Evolutionary conservation across 2,888 invertebrate genomes (phyloP).

Genomic region (Orthosia cruda): DNA sequence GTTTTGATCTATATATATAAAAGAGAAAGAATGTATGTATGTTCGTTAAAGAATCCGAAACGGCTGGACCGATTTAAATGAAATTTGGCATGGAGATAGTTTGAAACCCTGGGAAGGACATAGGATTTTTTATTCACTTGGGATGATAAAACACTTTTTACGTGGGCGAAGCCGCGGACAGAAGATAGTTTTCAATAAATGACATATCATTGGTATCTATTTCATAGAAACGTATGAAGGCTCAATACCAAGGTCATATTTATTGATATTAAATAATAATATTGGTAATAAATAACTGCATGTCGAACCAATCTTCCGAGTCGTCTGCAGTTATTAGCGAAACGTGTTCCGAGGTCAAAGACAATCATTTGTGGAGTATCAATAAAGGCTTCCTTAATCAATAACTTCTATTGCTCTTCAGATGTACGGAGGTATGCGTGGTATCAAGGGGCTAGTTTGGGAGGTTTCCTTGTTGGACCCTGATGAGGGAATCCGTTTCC

Average conservation of each 20-base stretch:
- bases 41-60: too few relatives aligned
- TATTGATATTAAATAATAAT: conserved; percentile 48
- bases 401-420: conserved; percentile 71
- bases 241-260: conserved; percentile 33
- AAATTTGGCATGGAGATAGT: too few relatives aligned
- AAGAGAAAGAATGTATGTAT: too few relatives aligned
- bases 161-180: too few relatives aligned
- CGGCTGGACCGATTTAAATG: too few relatives aligned
- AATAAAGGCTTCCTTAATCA: conserved; percentile 13
- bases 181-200: background rate
- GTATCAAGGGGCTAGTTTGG: conserved; percentile 98
- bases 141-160: too few relatives aligned
- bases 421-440: conserved; percentile 99
- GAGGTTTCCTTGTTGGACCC: conserved; percentile 99
- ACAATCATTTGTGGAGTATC: conserved; percentile 34
- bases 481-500: conserved; percentile 98
- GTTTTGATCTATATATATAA: too few relatives aligned
- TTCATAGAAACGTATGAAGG: background rate
- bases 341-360: conserved; percentile 37
- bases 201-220: background rate
- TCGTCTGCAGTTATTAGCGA: conserved; percentile 46
- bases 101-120: too few relatives aligned
- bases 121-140: too few relatives aligned
- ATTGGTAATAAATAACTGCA: conserved; percentile 45
- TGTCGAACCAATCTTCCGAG: conserved; percentile 44